Conservation (phyloP, 2,113 vertebrate genomes). For the Gallinago media region DNA sequence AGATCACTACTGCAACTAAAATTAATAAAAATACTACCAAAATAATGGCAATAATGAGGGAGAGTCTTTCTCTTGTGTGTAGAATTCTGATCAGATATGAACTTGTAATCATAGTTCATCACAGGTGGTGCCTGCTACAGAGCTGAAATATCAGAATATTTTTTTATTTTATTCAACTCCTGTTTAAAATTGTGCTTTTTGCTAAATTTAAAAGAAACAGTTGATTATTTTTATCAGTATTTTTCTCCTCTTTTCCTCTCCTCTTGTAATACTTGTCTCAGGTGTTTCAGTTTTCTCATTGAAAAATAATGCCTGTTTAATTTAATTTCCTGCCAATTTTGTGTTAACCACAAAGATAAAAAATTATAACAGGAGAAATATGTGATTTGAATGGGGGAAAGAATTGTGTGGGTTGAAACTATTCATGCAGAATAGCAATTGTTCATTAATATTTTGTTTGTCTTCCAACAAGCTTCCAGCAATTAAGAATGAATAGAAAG, state of each 20-base stretch:
- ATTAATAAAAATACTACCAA: background rate
- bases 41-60: background rate
- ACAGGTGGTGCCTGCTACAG: background rate
- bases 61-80: background rate
- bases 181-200: background rate
- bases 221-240: background rate
- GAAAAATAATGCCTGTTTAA: conserved; percentile 16
- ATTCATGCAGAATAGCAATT: conserved; percentile 15
- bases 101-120: background rate
- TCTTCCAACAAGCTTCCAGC: conserved; percentile 35
- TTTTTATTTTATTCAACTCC: background rate
- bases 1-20: background rate
- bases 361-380: background rate
- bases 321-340: background rate
- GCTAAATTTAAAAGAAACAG: background rate
- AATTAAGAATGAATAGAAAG: conserved; percentile 56
- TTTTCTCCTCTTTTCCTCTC: background rate
- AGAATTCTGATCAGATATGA: background rate
- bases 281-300: background rate
- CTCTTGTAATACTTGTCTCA: background rate
- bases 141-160: background rate
- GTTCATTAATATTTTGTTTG: conserved; percentile 57
- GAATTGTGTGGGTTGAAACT: conserved; percentile 27
- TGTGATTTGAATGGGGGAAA: conserved; percentile 7
- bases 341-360: background rate